Percentiles rank a stretch among this genome's conserved stretches.
Conservation (phyloP, 2,888 invertebrate species). For the Hymenopus coronatus region DNA sequence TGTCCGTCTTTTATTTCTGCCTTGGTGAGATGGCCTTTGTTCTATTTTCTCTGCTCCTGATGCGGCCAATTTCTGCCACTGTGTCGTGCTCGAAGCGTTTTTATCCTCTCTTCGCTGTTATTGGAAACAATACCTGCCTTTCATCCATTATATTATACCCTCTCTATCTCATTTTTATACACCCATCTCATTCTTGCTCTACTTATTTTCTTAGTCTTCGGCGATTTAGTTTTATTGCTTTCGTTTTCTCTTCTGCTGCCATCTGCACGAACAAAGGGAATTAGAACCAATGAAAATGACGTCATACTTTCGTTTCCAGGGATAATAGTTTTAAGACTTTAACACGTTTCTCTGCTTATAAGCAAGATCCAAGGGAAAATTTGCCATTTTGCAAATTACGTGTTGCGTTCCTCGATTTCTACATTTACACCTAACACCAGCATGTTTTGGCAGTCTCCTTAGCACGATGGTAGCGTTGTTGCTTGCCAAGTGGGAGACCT, state of each 20-base stretch:
- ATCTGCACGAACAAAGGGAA: background rate
- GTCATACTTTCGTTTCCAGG: background rate
- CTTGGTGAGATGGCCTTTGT: background rate
- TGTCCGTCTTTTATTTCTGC: background rate
- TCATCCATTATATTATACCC: background rate
- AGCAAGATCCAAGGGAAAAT: too few relatives aligned
- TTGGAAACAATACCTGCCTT: background rate
- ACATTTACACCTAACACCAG: too few relatives aligned
- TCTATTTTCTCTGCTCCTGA: background rate
- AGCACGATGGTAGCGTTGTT: too few relatives aligned
- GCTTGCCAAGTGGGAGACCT: too few relatives aligned
- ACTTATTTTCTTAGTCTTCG: background rate
- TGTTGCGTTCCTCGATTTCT: too few relatives aligned
- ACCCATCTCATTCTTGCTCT: background rate
- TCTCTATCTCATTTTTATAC: background rate
- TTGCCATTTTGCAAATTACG: too few relatives aligned
- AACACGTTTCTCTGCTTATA: too few relatives aligned
- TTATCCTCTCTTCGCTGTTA: background rate
- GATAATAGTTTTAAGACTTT: too few relatives aligned
- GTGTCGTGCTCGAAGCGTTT: background rate
- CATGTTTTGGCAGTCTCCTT: too few relatives aligned
- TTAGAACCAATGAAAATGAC: background rate
- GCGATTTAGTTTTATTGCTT: background rate
- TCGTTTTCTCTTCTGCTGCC: background rate
- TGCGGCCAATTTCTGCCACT: background rate